Conservation (phyloP, 2,113 vertebrate species). For the Lophochroa leadbeateri region DNA sequence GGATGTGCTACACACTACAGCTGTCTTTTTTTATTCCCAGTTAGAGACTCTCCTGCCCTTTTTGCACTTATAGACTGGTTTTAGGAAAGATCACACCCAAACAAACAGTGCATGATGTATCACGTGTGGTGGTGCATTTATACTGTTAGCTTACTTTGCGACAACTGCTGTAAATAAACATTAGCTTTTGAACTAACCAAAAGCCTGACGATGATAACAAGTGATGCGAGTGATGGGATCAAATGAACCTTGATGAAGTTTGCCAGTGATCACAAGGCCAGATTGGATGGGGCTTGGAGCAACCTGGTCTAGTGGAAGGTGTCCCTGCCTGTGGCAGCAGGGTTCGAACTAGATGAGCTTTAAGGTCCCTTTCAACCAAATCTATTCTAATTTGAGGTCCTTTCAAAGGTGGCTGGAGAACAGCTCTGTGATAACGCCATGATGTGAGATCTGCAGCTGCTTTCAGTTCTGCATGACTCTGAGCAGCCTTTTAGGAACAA, state of each 20-base stretch:
- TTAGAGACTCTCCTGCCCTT: neutral
- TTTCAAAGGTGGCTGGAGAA: neutral
- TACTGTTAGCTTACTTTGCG: neutral
- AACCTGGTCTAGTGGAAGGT: neutral
- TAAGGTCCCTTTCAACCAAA: neutral
- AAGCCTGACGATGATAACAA: neutral
- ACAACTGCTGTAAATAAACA: neutral
- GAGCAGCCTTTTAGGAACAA: neutral
- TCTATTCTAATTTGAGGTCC: neutral
- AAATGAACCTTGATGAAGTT: neutral
- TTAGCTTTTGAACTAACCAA: neutral
- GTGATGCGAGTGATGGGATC: neutral
- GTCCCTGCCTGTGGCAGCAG: neutral
- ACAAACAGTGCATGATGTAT: neutral
- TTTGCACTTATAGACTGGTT: neutral
- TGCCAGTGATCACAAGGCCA: neutral
- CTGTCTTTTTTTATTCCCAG: neutral
- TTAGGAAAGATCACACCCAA: neutral
- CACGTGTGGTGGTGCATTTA: neutral
- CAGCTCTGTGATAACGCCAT: rapidly evolving
- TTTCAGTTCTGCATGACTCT: neutral
- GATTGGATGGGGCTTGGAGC: neutral
- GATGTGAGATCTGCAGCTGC: neutral
- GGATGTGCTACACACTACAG: neutral
- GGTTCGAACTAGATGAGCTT: neutral